Percentiles rank a stretch among this genome's conserved stretches.
phyloP scores from a whole-genome alignment of 2,888 invertebrate genomes.

The Eristalinus sepulchralis region DNA sequence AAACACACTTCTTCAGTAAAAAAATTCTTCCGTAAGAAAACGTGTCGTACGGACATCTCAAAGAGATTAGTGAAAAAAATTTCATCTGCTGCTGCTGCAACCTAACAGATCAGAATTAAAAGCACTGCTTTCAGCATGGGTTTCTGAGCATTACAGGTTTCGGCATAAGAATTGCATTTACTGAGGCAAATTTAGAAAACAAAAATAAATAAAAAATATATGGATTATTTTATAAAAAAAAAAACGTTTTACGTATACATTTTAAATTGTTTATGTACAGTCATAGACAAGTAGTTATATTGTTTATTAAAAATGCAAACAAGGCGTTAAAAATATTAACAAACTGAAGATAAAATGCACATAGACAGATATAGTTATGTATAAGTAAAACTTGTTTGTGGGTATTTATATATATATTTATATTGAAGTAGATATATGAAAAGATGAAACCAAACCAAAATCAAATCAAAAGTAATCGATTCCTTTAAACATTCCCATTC shows the following conservation, averaged over 20 bases:
- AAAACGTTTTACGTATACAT: neutral
- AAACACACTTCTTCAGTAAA: too few species aligned
- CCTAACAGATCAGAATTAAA: too few species aligned
- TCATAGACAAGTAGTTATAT: slow-evolving; percentile 29
- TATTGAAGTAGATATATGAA: neutral
- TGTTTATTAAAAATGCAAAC: slow-evolving; percentile 46
- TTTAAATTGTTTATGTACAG: slow-evolving; percentile 49
- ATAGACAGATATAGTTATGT: slow-evolving; percentile 17
- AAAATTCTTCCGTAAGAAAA: too few species aligned
- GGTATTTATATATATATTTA: slow-evolving; percentile 11
- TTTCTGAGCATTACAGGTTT: neutral
- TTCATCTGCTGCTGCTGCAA: too few species aligned
- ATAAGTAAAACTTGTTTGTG: neutral
- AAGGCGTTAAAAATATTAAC: slow-evolving; percentile 23
- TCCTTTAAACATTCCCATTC: slow-evolving; percentile 70
- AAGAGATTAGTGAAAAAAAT: too few species aligned
- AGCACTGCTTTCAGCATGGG: neutral
- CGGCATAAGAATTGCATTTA: neutral
- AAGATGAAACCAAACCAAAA: neutral
- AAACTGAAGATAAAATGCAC: slow-evolving; percentile 62
- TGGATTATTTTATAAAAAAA: neutral
- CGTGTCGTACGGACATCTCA: too few species aligned
- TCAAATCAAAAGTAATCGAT: slow-evolving; percentile 30
- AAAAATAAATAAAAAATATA: neutral
- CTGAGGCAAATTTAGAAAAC: neutral